These are phyloP conservation scores for Heliothis peltigera DNA, from an alignment of 2,888 invertebrate species.

Conservation along the genomic window DNA sequence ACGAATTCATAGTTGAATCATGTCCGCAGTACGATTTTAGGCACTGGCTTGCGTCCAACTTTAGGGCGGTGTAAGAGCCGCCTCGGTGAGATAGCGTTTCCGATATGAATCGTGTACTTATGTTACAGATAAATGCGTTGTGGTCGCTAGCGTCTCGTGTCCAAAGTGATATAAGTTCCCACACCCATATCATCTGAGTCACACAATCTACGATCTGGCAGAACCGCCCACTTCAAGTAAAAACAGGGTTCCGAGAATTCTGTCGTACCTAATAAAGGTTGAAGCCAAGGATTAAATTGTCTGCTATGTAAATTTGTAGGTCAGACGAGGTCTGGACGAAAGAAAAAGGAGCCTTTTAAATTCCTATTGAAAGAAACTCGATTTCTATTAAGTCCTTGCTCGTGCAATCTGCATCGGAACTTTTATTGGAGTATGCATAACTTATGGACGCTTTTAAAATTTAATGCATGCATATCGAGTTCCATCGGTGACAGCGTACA, in stretches of 20 bases:
- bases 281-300: constrained; percentile 69
- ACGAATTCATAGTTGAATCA: constrained; percentile 76
- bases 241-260: constrained; percentile 76
- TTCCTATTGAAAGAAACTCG: constrained; percentile 61
- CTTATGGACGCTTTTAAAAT: constrained; percentile 61
- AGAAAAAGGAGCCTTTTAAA: constrained; percentile 57
- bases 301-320: constrained; percentile 72
- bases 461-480: constrained; percentile 66
- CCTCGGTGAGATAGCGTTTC: constrained; percentile 72
- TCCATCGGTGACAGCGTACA: constrained; percentile 63
- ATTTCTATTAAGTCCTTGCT: constrained; percentile 53
- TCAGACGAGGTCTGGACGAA: constrained; percentile 67
- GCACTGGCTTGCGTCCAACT: constrained; percentile 83
- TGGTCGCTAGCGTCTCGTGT: constrained; percentile 68
- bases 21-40: constrained; percentile 80
- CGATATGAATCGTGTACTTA: constrained; percentile 77
- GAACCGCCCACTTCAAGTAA: constrained; percentile 82
- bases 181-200: constrained; percentile 84
- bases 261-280: constrained; percentile 68
- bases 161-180: constrained; percentile 79
- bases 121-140: constrained; percentile 75
- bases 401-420: constrained; percentile 51
- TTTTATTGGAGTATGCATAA: constrained; percentile 59
- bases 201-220: constrained; percentile 79
- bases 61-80: constrained; percentile 72